These are phyloP conservation scores for Rhopilema esculentum DNA, from an alignment of 30 jellyfish, hydroid and myxozoan genomes.

Conservation along the genomic window DNA sequence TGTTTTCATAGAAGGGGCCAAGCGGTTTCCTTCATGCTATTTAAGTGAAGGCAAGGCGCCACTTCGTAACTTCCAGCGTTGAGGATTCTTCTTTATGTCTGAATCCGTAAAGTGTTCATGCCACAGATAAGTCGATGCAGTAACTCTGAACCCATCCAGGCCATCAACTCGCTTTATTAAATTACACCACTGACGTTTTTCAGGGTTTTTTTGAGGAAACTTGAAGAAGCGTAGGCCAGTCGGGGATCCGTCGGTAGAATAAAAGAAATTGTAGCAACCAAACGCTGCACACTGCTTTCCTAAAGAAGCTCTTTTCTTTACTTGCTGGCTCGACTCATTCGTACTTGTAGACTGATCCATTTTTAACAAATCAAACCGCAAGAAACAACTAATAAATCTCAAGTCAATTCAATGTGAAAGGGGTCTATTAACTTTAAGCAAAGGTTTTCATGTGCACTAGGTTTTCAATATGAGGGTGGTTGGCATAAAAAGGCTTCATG, in stretches of 20 bases:
- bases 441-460: too few species aligned
- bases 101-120: conserved; percentile 41
- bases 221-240: conserved; percentile 46
- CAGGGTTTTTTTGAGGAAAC: conserved; percentile 47
- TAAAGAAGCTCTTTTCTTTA: not conserved
- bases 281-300: not conserved
- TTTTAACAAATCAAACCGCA: not conserved
- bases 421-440: too few species aligned
- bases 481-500: too few species aligned
- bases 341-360: not conserved
- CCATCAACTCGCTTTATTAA: conserved; percentile 41
- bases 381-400: not conserved
- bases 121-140: conserved; percentile 41
- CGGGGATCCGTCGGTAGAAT: not conserved
- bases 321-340: not conserved
- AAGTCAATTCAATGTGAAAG: not conserved
- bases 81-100: conserved; percentile 42
- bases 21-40: not conserved
- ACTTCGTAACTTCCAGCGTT: conserved; percentile 24
- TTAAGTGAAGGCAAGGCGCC: conserved; percentile 38
- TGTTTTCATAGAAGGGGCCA: not conserved
- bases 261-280: conserved; percentile 4
- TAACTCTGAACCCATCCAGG: conserved; percentile 43
- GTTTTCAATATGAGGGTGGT: not conserved
- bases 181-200: conserved; percentile 15